phyloP scores from a whole-genome alignment of 2,113 vertebrate species.

The Phoenicopterus ruber region DNA sequence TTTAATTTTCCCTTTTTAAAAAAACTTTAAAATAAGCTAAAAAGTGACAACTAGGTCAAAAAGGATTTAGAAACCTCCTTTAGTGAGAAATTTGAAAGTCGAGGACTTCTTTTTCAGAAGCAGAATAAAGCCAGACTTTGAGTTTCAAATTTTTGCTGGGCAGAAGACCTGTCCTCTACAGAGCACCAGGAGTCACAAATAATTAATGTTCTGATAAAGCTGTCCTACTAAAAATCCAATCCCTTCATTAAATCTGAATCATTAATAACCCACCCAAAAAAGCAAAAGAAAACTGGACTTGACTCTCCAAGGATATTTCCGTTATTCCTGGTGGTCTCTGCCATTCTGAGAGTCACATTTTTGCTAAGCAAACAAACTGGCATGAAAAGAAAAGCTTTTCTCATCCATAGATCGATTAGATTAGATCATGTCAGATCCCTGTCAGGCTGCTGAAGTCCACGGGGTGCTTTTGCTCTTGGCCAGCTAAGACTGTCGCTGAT shows the following conservation, averaged over 20 bases:
- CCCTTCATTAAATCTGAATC: background rate
- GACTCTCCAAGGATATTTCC: slow-evolving; percentile 35
- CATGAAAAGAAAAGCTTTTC: slow-evolving; percentile 53
- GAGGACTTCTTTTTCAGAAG: background rate
- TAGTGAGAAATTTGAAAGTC: background rate
- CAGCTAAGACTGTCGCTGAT: background rate
- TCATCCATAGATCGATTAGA: slow-evolving; percentile 26
- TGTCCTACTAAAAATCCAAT: background rate
- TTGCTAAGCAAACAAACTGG: slow-evolving; percentile 62
- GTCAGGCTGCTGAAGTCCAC: background rate
- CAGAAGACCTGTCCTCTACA: background rate
- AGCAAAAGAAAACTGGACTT: background rate
- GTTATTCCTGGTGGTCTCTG: slow-evolving; percentile 59
- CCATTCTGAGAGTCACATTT: slow-evolving; percentile 22
- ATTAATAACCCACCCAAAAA: slow-evolving; percentile 31
- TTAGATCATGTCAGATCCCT: slow-evolving; percentile 42
- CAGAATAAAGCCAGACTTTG: background rate
- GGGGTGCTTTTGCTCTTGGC: background rate
- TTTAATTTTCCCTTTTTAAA: background rate
- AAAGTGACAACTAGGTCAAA: background rate
- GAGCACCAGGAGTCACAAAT: background rate
- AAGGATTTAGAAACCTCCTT: background rate
- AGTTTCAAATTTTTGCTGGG: background rate
- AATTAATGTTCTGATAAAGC: slow-evolving; percentile 17
- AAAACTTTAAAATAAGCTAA: background rate